Percentiles rank a stretch among this genome's conserved stretches.
Evolutionary conservation across 2,797 vertebrate species (phyloP).

Genomic region (Sebastes aleutianus): DNA sequence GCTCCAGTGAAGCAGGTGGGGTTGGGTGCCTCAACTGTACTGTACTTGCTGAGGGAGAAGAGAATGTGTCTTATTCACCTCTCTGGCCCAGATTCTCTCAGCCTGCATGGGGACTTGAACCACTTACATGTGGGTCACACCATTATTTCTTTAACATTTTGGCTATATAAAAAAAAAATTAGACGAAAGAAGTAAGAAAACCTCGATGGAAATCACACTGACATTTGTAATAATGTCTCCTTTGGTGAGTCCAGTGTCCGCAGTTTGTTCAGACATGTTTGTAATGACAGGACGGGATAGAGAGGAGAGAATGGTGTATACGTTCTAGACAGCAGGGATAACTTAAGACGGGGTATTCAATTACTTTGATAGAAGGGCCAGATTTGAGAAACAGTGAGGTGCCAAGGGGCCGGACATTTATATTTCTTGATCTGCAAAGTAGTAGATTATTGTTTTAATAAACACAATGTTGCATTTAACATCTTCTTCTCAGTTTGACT

Average conservation of each 20-base stretch:
- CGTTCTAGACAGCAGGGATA: no score
- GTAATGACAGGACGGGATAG: neutral
- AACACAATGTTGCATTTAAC: no score
- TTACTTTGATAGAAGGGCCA: no score
- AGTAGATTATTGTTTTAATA: no score
- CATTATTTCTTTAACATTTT: conserved; percentile 31
- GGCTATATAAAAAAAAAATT: neutral
- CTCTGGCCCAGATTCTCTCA: conserved; percentile 54
- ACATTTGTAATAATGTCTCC: neutral
- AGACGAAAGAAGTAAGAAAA: neutral
- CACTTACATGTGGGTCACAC: conserved; percentile 49
- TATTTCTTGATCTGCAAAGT: no score
- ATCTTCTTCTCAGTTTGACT: no score
- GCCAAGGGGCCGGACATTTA: no score
- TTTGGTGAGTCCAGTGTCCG: neutral
- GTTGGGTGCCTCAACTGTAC: conserved; percentile 12
- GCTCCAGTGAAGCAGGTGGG: conserved; percentile 20
- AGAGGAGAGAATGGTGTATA: neutral
- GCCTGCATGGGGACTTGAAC: conserved; percentile 28
- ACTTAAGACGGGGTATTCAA: no score
- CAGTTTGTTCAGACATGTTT: neutral
- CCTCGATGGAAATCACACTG: neutral
- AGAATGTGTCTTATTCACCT: conserved; percentile 48
- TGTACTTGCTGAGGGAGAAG: conserved; percentile 10
- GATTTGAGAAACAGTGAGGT: no score